Evolutionary conservation across 2,113 vertebrate genomes (phyloP).

Genomic region (Delphinus delphis): DNA sequence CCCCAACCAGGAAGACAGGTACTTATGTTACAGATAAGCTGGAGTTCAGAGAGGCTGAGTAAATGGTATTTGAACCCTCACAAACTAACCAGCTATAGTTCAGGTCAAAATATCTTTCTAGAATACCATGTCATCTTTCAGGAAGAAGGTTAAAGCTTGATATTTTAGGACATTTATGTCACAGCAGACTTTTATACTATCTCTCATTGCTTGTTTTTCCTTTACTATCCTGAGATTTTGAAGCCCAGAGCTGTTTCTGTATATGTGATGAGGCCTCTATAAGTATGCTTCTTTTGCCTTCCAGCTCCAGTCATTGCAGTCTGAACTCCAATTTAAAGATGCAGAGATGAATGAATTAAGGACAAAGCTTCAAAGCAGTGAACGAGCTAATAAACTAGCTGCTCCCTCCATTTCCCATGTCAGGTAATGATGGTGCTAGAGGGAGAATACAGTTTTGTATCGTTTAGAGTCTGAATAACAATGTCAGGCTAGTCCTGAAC

Average conservation of each 20-base stretch:
- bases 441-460: not conserved
- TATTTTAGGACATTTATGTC: not conserved
- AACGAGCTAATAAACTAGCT: slow-evolving; percentile 81
- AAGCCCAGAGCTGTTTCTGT: not conserved
- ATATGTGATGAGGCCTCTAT: not conserved
- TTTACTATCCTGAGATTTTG: not conserved
- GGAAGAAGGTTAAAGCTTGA: not conserved
- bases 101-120: not conserved
- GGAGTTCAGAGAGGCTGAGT: not conserved
- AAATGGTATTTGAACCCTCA: slow-evolving; percentile 4
- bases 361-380: slow-evolving; percentile 87
- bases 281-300: slow-evolving; percentile 56
- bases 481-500: not conserved
- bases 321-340: slow-evolving; percentile 96
- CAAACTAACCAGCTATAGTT: not conserved
- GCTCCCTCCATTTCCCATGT: slow-evolving; percentile 63
- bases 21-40: not conserved
- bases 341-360: slow-evolving; percentile 96
- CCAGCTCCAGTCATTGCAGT: slow-evolving; percentile 93
- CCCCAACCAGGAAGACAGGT: not conserved
- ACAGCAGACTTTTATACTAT: not conserved
- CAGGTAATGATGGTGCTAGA: slow-evolving; percentile 82
- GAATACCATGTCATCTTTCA: not conserved
- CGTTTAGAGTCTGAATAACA: not conserved
- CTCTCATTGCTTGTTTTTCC: not conserved